Conservation (phyloP, 2,797 vertebrate species). For the Cyprinella venusta region DNA sequence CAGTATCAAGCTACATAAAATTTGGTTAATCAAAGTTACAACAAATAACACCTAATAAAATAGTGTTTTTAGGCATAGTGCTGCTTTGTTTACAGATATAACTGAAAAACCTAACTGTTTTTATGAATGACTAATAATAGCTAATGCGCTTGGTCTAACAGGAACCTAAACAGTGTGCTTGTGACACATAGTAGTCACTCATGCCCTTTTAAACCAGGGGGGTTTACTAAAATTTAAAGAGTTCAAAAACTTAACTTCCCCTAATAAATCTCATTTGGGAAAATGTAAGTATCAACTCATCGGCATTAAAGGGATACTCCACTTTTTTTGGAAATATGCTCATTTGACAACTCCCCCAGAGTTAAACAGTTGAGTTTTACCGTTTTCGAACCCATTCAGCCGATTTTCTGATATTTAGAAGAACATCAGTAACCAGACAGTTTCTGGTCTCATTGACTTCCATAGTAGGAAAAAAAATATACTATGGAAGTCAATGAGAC, state of each 20-base stretch:
- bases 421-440: no score
- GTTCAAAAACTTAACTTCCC: neutral
- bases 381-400: no score
- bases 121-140: slow-evolving; percentile 4
- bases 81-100: neutral
- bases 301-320: no score
- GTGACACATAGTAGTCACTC: neutral
- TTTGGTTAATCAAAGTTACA: neutral
- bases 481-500: no score
- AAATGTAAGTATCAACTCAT: neutral
- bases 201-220: neutral
- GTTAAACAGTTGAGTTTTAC: no score
- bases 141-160: neutral
- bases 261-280: neutral
- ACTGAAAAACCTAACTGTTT: neutral
- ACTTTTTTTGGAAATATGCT: no score
- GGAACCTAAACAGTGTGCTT: neutral
- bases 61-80: neutral
- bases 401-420: no score
- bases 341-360: no score
- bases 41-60: neutral
- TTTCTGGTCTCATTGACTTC: no score
- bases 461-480: no score
- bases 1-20: neutral
- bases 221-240: neutral